Conservation (phyloP, 2,888 invertebrate genomes). For the Thera obeliscata region DNA sequence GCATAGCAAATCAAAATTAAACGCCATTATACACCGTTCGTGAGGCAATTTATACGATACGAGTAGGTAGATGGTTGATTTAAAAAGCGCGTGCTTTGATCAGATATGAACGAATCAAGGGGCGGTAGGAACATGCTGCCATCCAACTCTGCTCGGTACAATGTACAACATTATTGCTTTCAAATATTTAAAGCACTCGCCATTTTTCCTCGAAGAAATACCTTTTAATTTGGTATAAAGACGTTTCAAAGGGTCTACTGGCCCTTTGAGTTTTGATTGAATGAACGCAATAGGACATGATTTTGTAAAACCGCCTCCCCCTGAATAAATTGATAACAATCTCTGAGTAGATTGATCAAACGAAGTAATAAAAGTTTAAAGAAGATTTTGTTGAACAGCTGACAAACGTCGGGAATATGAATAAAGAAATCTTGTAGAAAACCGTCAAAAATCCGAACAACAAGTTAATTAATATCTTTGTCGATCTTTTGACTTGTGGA, state of each 20-base stretch:
- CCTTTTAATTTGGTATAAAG: background rate
- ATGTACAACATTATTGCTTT: slow-evolving; percentile 25
- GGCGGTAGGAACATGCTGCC: slow-evolving; percentile 32
- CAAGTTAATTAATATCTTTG: slow-evolving; percentile 30
- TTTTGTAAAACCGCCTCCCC: background rate
- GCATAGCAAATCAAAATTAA: slow-evolving; percentile 14
- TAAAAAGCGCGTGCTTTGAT: slow-evolving; percentile 39
- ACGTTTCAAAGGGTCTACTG: background rate
- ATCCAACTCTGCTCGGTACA: slow-evolving; percentile 29
- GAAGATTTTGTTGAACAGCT: background rate
- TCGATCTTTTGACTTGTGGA: slow-evolving; percentile 19
- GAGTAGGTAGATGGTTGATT: slow-evolving; percentile 33
- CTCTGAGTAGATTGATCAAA: background rate
- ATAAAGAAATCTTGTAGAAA: slow-evolving; percentile 15
- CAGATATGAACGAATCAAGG: slow-evolving; percentile 34
- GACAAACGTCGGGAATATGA: slow-evolving; percentile 1
- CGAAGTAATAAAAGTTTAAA: background rate
- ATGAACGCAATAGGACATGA: slow-evolving; percentile 1
- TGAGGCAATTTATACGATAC: slow-evolving; percentile 31
- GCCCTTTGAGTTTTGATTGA: background rate
- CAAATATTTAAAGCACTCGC: slow-evolving; percentile 15
- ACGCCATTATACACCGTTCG: slow-evolving; percentile 17
- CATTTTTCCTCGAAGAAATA: background rate
- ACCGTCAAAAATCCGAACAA: slow-evolving; percentile 15
- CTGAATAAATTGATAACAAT: slow-evolving; percentile 1